These are phyloP conservation scores for Drosophila affinis DNA, from an alignment of 2,888 invertebrate species.

Conservation along the genomic window DNA sequence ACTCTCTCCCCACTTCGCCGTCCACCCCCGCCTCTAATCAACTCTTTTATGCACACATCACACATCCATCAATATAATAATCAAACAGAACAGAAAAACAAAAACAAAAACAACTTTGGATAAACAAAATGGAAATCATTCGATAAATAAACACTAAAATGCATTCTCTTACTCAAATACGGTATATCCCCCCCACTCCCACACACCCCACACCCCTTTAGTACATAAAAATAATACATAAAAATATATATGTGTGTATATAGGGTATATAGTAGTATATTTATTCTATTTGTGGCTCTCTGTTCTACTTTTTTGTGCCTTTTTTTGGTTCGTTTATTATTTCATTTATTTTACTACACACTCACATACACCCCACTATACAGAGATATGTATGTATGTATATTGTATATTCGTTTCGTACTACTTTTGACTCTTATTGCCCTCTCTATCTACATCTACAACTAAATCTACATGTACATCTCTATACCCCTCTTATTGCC, in stretches of 20 bases:
- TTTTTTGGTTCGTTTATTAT: conserved; percentile 16
- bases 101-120: conserved; percentile 51
- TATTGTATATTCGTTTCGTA: conserved; percentile 18
- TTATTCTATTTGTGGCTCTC: conserved; percentile 60
- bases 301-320: conserved; percentile 41
- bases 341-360: conserved; percentile 12
- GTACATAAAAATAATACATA: conserved; percentile 19
- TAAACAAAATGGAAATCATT: conserved; percentile 41
- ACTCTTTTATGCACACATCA: conserved; percentile 26
- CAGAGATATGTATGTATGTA: not conserved
- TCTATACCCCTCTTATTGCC: not conserved
- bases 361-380: not conserved
- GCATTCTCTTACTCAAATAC: conserved; percentile 14
- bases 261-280: conserved; percentile 21
- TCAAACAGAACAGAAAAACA: conserved; percentile 16
- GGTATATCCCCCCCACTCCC: not conserved
- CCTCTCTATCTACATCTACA: not conserved
- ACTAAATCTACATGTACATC: too few relatives aligned
- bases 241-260: conserved; percentile 19
- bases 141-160: conserved; percentile 36
- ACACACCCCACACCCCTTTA: not conserved
- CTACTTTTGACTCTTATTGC: conserved; percentile 20
- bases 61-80: conserved; percentile 3
- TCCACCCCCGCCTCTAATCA: conserved; percentile 26
- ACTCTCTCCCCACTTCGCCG: not conserved